Evolutionary conservation across 1,140 invertebrate genomes (phyloP).

Genomic region (Drosophila chauvacae): DNA sequence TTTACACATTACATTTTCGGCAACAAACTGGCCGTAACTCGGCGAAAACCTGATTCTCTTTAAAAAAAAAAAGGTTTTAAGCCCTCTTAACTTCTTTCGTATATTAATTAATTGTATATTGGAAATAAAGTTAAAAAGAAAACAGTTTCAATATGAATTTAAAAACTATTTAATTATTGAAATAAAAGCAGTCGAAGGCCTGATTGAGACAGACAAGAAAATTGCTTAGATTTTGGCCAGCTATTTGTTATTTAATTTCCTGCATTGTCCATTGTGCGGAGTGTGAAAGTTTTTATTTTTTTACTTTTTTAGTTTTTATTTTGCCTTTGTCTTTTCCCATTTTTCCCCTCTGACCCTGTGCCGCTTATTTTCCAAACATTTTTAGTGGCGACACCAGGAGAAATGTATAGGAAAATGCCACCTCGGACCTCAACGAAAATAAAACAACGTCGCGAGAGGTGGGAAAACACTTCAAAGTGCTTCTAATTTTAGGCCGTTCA

Average conservation of each 20-base stretch:
- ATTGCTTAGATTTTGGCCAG: conserved; percentile 4
- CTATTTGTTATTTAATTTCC: conserved; percentile 10
- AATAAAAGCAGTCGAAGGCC: not conserved
- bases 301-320: not conserved
- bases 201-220: not conserved
- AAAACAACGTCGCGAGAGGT: conserved; percentile 30
- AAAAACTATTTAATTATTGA: no score
- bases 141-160: not conserved
- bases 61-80: not conserved
- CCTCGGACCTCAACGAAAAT: conserved; percentile 31
- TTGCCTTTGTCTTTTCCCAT: not conserved
- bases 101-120: not conserved
- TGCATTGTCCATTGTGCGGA: conserved; percentile 50
- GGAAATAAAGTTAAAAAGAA: not conserved
- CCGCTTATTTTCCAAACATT: conserved; percentile 14
- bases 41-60: conserved; percentile 34
- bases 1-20: conserved; percentile 68
- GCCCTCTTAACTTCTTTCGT: not conserved
- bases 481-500: conserved; percentile 75
- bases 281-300: conserved; percentile 57
- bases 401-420: conserved; percentile 29
- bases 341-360: conserved; percentile 15
- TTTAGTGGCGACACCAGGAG: conserved; percentile 10
- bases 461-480: conserved; percentile 62
- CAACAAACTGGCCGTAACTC: not conserved